These are phyloP conservation scores for Hemiscyllium ocellatum DNA, from an alignment of 2,113 vertebrate species.

Conservation along the genomic window DNA sequence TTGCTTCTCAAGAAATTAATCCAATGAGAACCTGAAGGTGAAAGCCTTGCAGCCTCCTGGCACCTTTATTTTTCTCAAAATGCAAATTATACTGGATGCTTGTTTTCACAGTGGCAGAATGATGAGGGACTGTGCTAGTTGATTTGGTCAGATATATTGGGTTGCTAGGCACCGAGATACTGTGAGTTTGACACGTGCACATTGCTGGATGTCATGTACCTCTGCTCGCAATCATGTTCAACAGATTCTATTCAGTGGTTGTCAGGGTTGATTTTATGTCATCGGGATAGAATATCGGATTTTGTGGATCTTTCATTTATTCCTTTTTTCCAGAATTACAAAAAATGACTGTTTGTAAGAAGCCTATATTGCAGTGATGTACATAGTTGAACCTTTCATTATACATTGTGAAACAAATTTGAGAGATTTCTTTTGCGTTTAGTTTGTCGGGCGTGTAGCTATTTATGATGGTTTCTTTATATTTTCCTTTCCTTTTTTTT, in stretches of 20 bases:
- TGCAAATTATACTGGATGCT: slow-evolving; percentile 16
- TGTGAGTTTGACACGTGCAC: background rate
- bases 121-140: background rate
- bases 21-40: background rate
- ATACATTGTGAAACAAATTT: background rate
- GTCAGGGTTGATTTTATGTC: background rate
- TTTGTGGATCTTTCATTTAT: background rate
- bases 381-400: background rate
- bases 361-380: background rate
- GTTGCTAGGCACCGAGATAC: slow-evolving; percentile 26
- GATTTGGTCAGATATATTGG: background rate
- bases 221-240: background rate
- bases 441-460: background rate
- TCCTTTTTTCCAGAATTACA: background rate
- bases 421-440: background rate
- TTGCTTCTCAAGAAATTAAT: background rate
- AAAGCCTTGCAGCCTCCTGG: background rate
- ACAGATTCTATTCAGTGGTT: background rate
- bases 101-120: background rate
- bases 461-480: background rate
- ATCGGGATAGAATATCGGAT: slow-evolving; percentile 21
- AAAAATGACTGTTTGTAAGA: slow-evolving; percentile 1
- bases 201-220: background rate
- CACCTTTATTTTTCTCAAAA: background rate
- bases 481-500: background rate